phyloP scores from a whole-genome alignment of 2,888 invertebrate species.

The Scaptomyza tumidula region DNA sequence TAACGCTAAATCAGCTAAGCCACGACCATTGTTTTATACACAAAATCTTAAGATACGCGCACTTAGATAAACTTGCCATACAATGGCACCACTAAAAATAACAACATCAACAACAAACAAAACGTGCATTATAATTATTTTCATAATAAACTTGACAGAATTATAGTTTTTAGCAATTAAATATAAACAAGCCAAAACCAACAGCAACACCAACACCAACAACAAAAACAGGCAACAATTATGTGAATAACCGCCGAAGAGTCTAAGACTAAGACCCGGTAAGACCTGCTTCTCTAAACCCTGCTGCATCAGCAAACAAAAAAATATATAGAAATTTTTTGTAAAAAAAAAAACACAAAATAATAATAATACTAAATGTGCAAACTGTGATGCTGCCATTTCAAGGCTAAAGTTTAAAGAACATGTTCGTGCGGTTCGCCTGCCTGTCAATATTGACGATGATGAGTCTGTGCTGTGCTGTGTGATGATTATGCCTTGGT shows the following conservation, averaged over 20 bases:
- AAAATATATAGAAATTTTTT: slow-evolving; percentile 42
- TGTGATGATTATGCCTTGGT: slow-evolving; percentile 50
- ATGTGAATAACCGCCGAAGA: slow-evolving; percentile 64
- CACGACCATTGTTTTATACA: slow-evolving; percentile 69
- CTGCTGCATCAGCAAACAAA: slow-evolving; percentile 56
- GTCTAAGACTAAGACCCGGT: slow-evolving; percentile 41
- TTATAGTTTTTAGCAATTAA: slow-evolving; percentile 81
- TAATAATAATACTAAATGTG: slow-evolving; percentile 63
- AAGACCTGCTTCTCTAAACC: slow-evolving; percentile 62
- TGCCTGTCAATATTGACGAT: slow-evolving; percentile 79
- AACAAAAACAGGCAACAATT: slow-evolving; percentile 68
- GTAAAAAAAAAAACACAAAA: slow-evolving; percentile 20
- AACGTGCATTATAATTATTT: slow-evolving; percentile 79
- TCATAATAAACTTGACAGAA: slow-evolving; percentile 81
- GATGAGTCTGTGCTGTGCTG: slow-evolving; percentile 64
- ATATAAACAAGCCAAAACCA: slow-evolving; percentile 64
- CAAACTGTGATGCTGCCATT: slow-evolving; percentile 62
- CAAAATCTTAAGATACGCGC: slow-evolving; percentile 72
- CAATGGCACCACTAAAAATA: slow-evolving; percentile 61
- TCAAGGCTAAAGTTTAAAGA: slow-evolving; percentile 80
- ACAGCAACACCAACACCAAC: slow-evolving; percentile 16
- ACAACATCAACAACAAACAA: slow-evolving; percentile 28
- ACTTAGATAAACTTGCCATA: slow-evolving; percentile 73
- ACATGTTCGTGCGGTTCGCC: slow-evolving; percentile 64
- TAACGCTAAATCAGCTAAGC: slow-evolving; percentile 75